Conservation (phyloP, 2,888 invertebrate species). For the Drosophila nr. medialis region DNA sequence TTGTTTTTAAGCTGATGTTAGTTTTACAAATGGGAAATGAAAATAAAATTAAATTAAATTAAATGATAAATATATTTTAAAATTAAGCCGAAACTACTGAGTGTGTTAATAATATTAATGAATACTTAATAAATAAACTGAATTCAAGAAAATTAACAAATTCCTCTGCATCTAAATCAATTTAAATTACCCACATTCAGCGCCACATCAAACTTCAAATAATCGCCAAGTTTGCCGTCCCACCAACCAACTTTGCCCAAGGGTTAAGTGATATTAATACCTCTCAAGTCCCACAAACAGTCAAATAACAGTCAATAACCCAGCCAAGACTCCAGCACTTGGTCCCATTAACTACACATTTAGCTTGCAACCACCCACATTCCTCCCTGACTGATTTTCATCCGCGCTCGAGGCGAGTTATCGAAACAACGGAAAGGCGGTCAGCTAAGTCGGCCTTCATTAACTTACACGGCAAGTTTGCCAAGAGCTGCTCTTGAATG, state of each 20-base stretch:
- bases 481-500: constrained; percentile 24
- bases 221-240: constrained; percentile 26
- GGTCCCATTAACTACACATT: constrained; percentile 41
- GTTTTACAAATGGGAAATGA: constrained; percentile 45
- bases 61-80: constrained; percentile 66
- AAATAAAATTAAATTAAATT: constrained; percentile 37
- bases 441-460: constrained; percentile 60
- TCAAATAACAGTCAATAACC: constrained; percentile 1
- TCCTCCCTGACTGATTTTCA: background rate
- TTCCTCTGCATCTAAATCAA: constrained; percentile 31
- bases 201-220: constrained; percentile 32
- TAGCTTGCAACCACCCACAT: constrained; percentile 35
- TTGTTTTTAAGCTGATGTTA: constrained; percentile 74
- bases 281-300: constrained; percentile 20
- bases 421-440: constrained; percentile 68
- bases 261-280: constrained; percentile 67
- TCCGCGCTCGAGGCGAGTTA: constrained; percentile 39
- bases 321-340: constrained; percentile 11
- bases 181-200: constrained; percentile 36
- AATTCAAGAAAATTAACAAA: constrained; percentile 40
- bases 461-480: constrained; percentile 55
- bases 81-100: constrained; percentile 76
- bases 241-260: constrained; percentile 27
- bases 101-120: constrained; percentile 77
- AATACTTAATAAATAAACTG: constrained; percentile 73